Evolutionary conservation across 92 coral and sea anemone species (phyloP), one percentile per base, ranked within the genome.

Genomic region (Phenganax subtilis): DNA sequence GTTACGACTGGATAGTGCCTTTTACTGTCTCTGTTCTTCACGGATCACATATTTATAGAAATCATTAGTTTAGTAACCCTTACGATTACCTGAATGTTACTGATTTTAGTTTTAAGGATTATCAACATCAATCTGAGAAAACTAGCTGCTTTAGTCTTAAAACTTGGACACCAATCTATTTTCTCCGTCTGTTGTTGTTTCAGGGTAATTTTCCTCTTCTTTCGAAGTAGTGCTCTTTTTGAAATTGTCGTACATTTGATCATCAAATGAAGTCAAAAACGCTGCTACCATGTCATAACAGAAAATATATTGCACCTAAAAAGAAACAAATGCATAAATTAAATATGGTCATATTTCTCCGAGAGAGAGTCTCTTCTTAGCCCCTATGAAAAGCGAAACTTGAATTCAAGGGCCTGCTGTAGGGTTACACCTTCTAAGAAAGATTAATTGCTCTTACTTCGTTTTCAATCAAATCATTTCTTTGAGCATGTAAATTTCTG

Each of bases 391-490:
- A 37, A 37, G 47, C 47, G 47, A 37, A 37, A 37, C 47, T 37
- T 37, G 47, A 37, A 37, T 37, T 37, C 5, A 37, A 37, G 5
- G 5, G 47, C 47, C 5, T 37, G 47, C 47, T 37, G 2, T 37
- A 37, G 47, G 47, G 47, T 37, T 37, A 37, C 47, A 1, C 47
- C 47, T 37, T 37, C 47, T 1, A 37, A 37, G 2, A 37, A 37
- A 37, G 47, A 37, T 5, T 5, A 37, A 54, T 12, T 6, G 63
- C 17, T 15, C 91, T 76, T 68, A 96, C 99, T 89, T 87, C 88
- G 7, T 93, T 90, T 67, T 88, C 91, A 0, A 92, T 97, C 97
- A 96, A 90, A 3, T 90, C 89, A 0, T 92, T 97, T 75, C 99
- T 89, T 81, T 96, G 99, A 30, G 92, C 93, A 57, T 92, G 85